phyloP scores from a whole-genome alignment of 2,113 vertebrate genomes.

The Podarcis muralis region DNA sequence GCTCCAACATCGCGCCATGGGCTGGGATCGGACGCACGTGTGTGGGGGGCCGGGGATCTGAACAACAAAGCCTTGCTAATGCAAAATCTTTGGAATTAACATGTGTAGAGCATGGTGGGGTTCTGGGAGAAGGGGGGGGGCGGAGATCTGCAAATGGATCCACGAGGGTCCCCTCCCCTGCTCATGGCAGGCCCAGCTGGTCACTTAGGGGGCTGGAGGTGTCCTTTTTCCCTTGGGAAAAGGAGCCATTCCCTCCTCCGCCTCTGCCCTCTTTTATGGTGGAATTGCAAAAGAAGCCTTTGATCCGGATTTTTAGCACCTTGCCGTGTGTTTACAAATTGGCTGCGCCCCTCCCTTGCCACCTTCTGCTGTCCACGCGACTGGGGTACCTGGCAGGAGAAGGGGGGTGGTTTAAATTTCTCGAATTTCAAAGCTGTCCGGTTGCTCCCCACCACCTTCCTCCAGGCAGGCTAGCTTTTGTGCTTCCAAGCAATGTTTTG shows the following conservation, averaged over 20 bases:
- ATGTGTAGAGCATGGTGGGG: too few species aligned
- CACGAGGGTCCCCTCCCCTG: background rate
- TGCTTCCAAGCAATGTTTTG: too few species aligned
- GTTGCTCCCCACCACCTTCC: background rate
- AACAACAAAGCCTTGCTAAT: background rate
- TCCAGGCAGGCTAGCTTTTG: background rate
- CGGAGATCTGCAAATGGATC: background rate
- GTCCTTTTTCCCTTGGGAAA: constrained; percentile 5
- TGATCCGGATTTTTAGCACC: background rate
- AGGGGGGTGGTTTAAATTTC: too few species aligned
- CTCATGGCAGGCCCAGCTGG: background rate
- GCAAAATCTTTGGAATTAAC: background rate
- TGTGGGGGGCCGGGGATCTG: background rate
- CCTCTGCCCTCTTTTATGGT: background rate
- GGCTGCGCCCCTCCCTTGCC: background rate
- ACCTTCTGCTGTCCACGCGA: constrained; percentile 12
- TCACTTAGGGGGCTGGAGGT: background rate
- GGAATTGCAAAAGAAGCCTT: background rate
- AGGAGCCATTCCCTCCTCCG: too few species aligned
- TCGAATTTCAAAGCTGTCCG: background rate
- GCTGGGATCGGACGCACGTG: background rate
- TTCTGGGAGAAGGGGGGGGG: background rate
- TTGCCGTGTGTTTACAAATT: background rate
- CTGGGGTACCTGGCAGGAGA: background rate
- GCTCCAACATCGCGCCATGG: too few species aligned